A percentile compares a stretch with the other conserved stretches of the same genome.
Conservation (phyloP, 2,888 invertebrate species). For the Leptogaster cylindrica region DNA sequence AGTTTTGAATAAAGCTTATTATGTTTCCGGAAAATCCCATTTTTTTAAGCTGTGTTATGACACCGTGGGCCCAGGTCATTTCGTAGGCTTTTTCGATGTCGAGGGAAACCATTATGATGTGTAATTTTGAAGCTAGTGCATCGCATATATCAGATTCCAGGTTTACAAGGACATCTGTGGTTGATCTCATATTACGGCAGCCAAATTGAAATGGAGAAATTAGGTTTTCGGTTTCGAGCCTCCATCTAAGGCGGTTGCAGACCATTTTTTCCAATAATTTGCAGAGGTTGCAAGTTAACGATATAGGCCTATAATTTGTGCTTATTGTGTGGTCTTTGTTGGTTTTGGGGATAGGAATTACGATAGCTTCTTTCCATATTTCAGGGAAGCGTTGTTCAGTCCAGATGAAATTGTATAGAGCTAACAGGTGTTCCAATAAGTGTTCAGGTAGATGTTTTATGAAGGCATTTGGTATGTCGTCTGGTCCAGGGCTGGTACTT, state of each 20-base stretch:
- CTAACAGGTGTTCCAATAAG: no score
- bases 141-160: slow-evolving; percentile 1
- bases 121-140: not conserved
- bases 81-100: slow-evolving; percentile 39
- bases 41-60: not conserved
- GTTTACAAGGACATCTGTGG: slow-evolving; percentile 18
- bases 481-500: slow-evolving; percentile 2
- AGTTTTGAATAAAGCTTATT: slow-evolving; percentile 1
- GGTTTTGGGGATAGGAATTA: not conserved
- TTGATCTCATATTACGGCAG: slow-evolving; percentile 25
- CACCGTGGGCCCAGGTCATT: not conserved
- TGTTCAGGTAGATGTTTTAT: not conserved
- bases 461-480: not conserved
- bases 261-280: slow-evolving; percentile 48
- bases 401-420: not conserved
- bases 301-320: slow-evolving; percentile 45
- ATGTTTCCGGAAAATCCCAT: slow-evolving; percentile 3
- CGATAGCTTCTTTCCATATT: not conserved
- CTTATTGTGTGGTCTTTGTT: not conserved
- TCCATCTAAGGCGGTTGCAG: slow-evolving; percentile 42
- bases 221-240: slow-evolving; percentile 44
- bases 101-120: not conserved
- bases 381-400: not conserved
- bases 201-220: slow-evolving; percentile 38
- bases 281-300: slow-evolving; percentile 48